Evolutionary conservation across 2,888 invertebrate species (phyloP).

Genomic region (Phrixothrix hirtus): DNA sequence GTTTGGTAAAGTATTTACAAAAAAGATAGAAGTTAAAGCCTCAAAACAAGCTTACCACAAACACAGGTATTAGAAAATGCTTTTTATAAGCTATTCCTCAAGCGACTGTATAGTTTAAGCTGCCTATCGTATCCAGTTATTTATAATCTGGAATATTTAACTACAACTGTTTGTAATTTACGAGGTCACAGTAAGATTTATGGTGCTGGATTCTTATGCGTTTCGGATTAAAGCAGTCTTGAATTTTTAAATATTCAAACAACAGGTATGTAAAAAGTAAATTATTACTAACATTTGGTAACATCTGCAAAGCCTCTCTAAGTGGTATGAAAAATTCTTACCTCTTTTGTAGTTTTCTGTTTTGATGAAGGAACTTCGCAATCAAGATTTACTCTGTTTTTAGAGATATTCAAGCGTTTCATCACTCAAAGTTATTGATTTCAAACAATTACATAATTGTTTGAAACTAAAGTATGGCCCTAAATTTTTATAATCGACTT

Average conservation of each 20-base stretch:
- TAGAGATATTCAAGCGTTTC: too few species aligned
- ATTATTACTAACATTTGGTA: constrained; percentile 39
- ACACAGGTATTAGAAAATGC: constrained; percentile 56
- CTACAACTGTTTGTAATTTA: constrained; percentile 59
- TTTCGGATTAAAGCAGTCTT: constrained; percentile 57
- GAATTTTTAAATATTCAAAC: constrained; percentile 55
- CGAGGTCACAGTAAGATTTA: constrained; percentile 59
- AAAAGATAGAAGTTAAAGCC: constrained; percentile 34
- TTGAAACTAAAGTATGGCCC: too few species aligned
- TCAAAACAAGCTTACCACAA: constrained; percentile 42
- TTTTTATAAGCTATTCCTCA: constrained; percentile 48
- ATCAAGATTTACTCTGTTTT: too few species aligned
- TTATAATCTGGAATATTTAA: constrained; percentile 60
- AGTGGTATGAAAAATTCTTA: constrained; percentile 11
- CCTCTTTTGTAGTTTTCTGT: too few species aligned
- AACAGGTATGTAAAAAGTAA: constrained; percentile 53
- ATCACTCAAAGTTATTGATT: too few species aligned
- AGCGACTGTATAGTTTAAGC: constrained; percentile 43
- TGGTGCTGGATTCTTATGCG: constrained; percentile 57
- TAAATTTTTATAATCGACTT: too few species aligned
- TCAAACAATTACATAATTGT: too few species aligned
- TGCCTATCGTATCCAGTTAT: constrained; percentile 56
- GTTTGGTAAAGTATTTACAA: constrained; percentile 48
- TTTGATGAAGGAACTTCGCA: too few species aligned
- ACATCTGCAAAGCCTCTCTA: constrained; percentile 27